A percentile compares a stretch with the other conserved stretches of the same genome.
These are phyloP conservation scores for Strigops habroptila DNA, from an alignment of 2,113 vertebrate genomes.

Conservation along the genomic window DNA sequence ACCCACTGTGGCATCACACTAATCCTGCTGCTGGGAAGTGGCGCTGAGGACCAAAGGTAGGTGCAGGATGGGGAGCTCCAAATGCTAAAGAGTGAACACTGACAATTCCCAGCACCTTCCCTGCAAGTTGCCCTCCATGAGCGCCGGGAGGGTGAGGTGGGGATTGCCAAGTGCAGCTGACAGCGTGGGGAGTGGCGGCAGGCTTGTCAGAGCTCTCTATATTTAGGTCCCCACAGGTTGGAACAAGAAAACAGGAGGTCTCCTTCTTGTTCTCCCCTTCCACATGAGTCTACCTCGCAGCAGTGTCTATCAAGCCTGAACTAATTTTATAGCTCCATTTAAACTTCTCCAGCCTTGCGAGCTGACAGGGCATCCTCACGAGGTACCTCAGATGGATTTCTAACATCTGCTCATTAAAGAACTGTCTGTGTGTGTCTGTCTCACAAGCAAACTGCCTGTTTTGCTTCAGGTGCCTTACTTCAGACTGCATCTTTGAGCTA, in stretches of 20 bases:
- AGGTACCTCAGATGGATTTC: not conserved
- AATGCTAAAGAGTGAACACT: rapidly evolving
- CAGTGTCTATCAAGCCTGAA: not conserved
- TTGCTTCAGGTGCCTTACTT: not conserved
- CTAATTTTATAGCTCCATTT: not conserved
- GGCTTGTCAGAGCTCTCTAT: not conserved
- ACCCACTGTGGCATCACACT: not conserved
- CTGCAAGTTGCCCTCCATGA: not conserved
- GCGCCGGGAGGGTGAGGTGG: not conserved
- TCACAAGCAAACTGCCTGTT: not conserved
- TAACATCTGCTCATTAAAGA: not conserved
- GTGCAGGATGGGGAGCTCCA: not conserved
- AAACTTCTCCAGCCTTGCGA: not conserved
- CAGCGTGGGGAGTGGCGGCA: not conserved
- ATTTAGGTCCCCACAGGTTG: not conserved
- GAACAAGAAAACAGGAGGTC: constrained; percentile 2
- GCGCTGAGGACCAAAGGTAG: not conserved
- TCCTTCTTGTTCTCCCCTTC: not conserved
- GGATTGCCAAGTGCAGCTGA: not conserved
- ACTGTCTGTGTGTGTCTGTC: not conserved
- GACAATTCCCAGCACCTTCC: not conserved
- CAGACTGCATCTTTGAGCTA: not conserved
- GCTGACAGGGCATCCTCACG: not conserved
- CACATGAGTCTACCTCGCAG: not conserved
- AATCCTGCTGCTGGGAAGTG: not conserved